Percentiles rank a stretch among this genome's conserved stretches.
Conservation (phyloP, 1,140 invertebrate species). For the Ceratina calcarata region DNA sequence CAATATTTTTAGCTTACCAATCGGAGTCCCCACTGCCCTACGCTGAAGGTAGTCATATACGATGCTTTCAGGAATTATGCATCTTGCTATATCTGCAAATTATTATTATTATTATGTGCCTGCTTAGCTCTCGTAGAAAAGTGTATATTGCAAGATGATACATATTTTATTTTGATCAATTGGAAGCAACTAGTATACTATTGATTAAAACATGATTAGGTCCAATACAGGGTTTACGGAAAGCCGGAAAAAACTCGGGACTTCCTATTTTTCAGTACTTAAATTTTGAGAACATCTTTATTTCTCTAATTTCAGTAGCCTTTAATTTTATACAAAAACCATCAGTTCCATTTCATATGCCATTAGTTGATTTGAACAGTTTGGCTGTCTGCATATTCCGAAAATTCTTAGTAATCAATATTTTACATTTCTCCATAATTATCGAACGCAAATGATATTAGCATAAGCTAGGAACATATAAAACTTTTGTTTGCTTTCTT, state of each 20-base stretch:
- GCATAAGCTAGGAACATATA: conserved; percentile 52
- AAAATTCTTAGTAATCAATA: conserved; percentile 50
- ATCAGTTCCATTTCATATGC: background rate
- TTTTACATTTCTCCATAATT: conserved; percentile 34
- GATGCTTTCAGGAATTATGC: conserved; percentile 72
- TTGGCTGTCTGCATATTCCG: conserved; percentile 43
- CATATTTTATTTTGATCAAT: conserved; percentile 51
- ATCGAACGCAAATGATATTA: conserved; percentile 37
- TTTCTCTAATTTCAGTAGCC: conserved; percentile 6
- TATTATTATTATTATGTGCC: conserved; percentile 67
- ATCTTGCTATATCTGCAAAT: conserved; percentile 70
- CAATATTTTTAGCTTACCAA: conserved; percentile 79
- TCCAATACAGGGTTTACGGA: conserved; percentile 41
- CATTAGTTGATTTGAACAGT: conserved; percentile 18
- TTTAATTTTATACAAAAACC: background rate
- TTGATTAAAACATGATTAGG: conserved; percentile 46
- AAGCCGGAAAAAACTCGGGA: background rate
- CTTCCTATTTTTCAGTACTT: background rate
- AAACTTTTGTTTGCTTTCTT: conserved; percentile 65
- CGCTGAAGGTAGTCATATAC: conserved; percentile 75
- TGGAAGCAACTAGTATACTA: conserved; percentile 37
- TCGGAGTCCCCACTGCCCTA: conserved; percentile 78
- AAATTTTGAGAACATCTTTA: conserved; percentile 3
- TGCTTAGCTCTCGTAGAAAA: conserved; percentile 70
- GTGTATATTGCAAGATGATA: conserved; percentile 58